A percentile compares a stretch with the other conserved stretches of the same genome.
These are phyloP conservation scores for Drosophila atroscutellata DNA, from an alignment of 2,888 invertebrate genomes.

Conservation along the genomic window DNA sequence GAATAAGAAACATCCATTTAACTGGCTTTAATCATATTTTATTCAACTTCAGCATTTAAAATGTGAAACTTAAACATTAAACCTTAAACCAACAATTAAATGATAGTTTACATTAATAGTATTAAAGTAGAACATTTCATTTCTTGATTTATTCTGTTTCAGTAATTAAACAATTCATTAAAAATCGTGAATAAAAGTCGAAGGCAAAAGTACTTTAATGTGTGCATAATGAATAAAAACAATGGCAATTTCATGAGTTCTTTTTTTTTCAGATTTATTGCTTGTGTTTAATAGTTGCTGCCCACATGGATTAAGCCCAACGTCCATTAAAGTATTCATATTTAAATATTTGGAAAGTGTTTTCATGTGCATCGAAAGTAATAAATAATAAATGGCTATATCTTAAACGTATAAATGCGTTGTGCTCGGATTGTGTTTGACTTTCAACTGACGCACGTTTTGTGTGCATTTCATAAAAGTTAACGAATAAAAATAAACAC, in stretches of 20 bases:
- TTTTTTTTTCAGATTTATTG: not conserved
- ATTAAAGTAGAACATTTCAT: not conserved
- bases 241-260: not conserved
- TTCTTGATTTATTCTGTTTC: no score
- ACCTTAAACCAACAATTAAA: not conserved
- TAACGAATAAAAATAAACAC: not conserved
- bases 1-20: not conserved
- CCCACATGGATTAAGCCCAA: not conserved
- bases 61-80: no score
- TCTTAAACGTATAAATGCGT: constrained; percentile 8
- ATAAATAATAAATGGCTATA: constrained; percentile 6
- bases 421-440: constrained; percentile 7
- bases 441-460: constrained; percentile 1
- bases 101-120: not conserved
- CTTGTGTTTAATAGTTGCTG: not conserved
- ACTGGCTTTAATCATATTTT: not conserved
- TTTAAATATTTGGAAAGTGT: not conserved
- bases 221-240: not conserved
- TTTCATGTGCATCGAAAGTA: not conserved
- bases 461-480: not conserved
- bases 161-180: not conserved
- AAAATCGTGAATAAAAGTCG: not conserved
- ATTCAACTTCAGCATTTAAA: not conserved
- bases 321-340: not conserved
- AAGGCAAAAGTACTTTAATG: not conserved